phyloP scores from a whole-genome alignment of 2,113 vertebrate genomes.

The human (Homo sapiens) region DNA sequence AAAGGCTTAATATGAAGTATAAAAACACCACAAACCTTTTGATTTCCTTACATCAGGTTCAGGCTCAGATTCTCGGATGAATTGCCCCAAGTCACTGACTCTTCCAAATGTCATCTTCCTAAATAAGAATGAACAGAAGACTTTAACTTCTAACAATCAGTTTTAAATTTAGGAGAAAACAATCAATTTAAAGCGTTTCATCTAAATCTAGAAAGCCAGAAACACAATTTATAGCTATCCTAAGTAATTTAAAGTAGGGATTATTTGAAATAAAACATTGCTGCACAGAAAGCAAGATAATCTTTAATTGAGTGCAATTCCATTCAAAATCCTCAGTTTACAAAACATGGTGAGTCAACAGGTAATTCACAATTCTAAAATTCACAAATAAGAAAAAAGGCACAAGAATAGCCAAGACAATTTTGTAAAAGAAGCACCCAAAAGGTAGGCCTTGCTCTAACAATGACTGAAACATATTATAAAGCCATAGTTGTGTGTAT shows the following conservation, averaged over 20 bases:
- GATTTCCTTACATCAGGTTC: constrained; percentile 99
- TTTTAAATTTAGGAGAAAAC: neutral
- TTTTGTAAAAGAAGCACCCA: neutral
- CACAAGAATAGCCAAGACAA: neutral
- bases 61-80: constrained; percentile 98
- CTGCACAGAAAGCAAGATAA: constrained; percentile 31
- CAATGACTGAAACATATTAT: neutral
- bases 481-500: neutral
- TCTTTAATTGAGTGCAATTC: neutral
- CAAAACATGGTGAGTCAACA: neutral
- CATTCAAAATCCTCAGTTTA: constrained; percentile 20
- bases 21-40: constrained; percentile 88
- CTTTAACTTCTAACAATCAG: neutral
- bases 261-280: constrained; percentile 38
- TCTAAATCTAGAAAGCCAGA: neutral
- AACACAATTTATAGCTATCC: neutral
- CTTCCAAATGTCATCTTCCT: constrained; percentile 99
- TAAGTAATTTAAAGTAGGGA: constrained; percentile 11
- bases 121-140: constrained; percentile 52
- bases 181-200: neutral
- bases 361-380: constrained; percentile 38
- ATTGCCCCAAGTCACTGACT: constrained; percentile 97
- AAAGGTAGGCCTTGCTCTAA: neutral
- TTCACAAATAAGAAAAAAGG: neutral
- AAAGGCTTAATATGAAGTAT: neutral